Evolutionary conservation across 1,140 invertebrate genomes (phyloP).

Genomic region (Nomia melanderi): DNA sequence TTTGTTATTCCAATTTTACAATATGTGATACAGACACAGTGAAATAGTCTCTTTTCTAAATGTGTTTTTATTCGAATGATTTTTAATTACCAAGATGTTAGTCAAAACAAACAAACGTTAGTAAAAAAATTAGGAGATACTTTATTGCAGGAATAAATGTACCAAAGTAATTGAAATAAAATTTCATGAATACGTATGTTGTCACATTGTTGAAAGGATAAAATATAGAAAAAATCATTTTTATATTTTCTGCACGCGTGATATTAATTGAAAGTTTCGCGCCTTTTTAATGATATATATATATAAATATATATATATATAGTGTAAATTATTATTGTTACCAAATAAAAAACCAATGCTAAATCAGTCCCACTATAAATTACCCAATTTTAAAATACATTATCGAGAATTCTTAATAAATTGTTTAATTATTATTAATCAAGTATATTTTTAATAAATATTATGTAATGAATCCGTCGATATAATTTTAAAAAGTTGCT

Average conservation of each 20-base stretch:
- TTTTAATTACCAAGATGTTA: slow-evolving; percentile 31
- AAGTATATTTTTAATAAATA: neutral
- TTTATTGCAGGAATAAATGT: slow-evolving; percentile 55
- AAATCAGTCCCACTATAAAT: neutral
- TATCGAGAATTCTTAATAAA: neutral
- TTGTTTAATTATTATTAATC: neutral
- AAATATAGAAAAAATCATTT: neutral
- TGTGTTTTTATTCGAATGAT: slow-evolving; percentile 28
- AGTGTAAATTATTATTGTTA: slow-evolving; percentile 48
- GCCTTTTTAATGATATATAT: neutral
- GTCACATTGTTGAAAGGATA: slow-evolving; percentile 43
- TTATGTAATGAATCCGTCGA: neutral
- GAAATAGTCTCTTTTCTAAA: neutral
- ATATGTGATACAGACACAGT: neutral
- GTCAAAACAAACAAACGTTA: slow-evolving; percentile 21
- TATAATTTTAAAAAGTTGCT: neutral
- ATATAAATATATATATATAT: neutral
- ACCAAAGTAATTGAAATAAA: slow-evolving; percentile 58
- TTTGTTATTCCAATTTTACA: slow-evolving; percentile 20
- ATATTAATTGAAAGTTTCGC: neutral
- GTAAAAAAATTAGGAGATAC: slow-evolving; percentile 35
- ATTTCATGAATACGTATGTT: slow-evolving; percentile 52
- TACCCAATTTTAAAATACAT: neutral
- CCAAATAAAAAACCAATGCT: slow-evolving; percentile 24
- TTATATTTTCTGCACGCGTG: neutral